Evolutionary conservation across 2,888 invertebrate species (phyloP).

Genomic region (Amorpha juglandis): DNA sequence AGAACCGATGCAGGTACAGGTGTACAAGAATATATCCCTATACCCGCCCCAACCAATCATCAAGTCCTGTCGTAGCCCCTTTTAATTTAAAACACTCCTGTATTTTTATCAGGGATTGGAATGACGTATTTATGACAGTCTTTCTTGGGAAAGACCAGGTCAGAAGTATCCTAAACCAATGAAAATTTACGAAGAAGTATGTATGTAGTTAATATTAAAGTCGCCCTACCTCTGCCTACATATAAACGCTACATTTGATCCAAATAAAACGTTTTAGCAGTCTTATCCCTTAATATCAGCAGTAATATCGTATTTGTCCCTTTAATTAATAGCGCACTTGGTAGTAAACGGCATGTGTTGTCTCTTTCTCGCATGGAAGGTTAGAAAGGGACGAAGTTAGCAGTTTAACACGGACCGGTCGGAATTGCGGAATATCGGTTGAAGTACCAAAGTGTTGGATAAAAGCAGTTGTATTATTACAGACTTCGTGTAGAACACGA

Average conservation of each 20-base stretch:
- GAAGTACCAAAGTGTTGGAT: background rate
- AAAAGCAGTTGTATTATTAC: background rate
- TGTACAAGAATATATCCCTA: too few relatives aligned
- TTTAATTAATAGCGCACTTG: background rate
- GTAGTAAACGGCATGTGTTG: background rate
- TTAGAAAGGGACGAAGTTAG: background rate
- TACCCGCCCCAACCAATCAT: too few relatives aligned
- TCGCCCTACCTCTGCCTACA: background rate
- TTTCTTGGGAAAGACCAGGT: too few relatives aligned
- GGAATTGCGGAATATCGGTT: background rate
- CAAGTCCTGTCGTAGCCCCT: too few relatives aligned
- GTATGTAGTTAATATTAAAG: background rate
- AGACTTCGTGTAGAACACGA: too few relatives aligned
- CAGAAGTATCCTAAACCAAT: too few relatives aligned
- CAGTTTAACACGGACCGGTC: background rate
- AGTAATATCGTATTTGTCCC: conserved; percentile 6
- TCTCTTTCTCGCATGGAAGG: background rate
- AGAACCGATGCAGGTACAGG: too few relatives aligned
- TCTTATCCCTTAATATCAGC: background rate
- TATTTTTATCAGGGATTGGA: too few relatives aligned
- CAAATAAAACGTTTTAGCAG: background rate
- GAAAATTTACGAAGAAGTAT: too few relatives aligned
- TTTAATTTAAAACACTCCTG: too few relatives aligned
- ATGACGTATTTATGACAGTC: too few relatives aligned
- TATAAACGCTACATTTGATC: background rate